Conservation (phyloP, 2,113 vertebrate species). For the Sula dactylatra region DNA sequence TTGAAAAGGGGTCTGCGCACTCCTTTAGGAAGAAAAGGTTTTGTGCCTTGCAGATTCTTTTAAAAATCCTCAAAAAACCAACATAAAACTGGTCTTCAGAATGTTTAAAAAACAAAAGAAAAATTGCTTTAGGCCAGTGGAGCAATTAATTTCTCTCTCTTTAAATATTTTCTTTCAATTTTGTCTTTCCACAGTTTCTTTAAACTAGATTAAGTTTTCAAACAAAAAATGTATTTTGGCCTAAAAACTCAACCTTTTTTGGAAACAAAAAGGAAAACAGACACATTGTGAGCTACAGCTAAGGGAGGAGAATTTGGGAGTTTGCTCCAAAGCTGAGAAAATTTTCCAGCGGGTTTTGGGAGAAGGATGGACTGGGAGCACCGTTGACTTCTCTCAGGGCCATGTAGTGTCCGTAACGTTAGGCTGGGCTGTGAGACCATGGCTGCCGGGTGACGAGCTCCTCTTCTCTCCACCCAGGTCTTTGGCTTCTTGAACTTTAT, state of each 20-base stretch:
- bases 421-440: not conserved
- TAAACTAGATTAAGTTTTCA: not conserved
- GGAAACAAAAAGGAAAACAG: not conserved
- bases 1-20: not conserved
- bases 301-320: not conserved
- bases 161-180: not conserved
- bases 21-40: not conserved
- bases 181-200: not conserved
- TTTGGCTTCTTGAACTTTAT: constrained; percentile 99
- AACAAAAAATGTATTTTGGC: not conserved
- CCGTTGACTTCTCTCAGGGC: not conserved
- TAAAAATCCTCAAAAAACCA: not conserved
- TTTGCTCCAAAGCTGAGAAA: not conserved
- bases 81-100: not conserved
- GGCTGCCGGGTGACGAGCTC: not conserved
- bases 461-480: constrained; percentile 75
- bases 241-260: not conserved
- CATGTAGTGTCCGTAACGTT: rapidly evolving
- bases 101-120: not conserved
- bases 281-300: not conserved
- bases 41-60: not conserved
- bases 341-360: not conserved
- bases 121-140: not conserved
- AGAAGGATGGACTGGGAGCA: not conserved
- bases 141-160: not conserved